A percentile compares a stretch with the other conserved stretches of the same genome.
These are phyloP conservation scores for Cavia porcellus DNA, from an alignment of 2,113 vertebrate species.

Conservation along the genomic window DNA sequence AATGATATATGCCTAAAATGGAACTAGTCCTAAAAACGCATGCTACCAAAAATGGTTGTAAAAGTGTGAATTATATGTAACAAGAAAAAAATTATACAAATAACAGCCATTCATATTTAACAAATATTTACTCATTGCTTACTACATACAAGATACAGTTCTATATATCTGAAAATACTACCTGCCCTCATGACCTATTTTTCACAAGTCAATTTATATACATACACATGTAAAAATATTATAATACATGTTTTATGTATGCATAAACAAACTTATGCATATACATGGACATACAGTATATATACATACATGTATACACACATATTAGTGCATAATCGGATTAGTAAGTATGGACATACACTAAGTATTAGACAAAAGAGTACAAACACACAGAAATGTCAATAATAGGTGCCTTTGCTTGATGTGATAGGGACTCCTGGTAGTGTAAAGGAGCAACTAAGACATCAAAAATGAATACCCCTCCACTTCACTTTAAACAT, in stretches of 20 bases:
- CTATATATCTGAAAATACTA: neutral
- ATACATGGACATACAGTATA: neutral
- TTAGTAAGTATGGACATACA: neutral
- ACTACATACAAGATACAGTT: neutral
- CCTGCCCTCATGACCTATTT: neutral
- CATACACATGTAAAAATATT: neutral
- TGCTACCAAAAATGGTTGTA: neutral
- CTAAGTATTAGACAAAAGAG: slow-evolving; percentile 10
- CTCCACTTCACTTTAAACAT: neutral
- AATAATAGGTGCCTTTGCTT: neutral
- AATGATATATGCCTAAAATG: neutral
- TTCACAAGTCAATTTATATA: neutral
- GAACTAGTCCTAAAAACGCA: slow-evolving; percentile 19
- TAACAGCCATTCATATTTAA: slow-evolving; percentile 2
- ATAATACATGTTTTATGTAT: neutral
- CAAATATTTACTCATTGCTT: slow-evolving; percentile 9
- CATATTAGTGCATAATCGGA: neutral
- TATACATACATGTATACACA: neutral
- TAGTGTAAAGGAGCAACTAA: neutral
- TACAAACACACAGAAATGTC: neutral
- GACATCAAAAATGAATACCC: neutral
- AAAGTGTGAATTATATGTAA: slow-evolving; percentile 41
- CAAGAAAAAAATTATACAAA: slow-evolving; percentile 52
- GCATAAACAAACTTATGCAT: neutral
- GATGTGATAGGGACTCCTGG: neutral